phyloP scores from a whole-genome alignment of 23 tunicate species.

The Trididemnum miniatum region DNA sequence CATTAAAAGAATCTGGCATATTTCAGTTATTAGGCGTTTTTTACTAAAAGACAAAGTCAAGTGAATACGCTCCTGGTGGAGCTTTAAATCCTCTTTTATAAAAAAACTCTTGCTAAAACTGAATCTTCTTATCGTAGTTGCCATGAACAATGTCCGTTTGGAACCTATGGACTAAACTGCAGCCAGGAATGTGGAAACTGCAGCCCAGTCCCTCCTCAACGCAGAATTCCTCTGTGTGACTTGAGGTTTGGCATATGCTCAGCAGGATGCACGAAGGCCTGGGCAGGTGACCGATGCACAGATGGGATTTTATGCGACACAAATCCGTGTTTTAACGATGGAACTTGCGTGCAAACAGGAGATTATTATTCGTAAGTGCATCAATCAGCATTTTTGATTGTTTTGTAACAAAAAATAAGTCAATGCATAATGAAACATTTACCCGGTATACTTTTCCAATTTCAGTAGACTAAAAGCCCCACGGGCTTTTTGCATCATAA shows the following conservation, averaged over 20 bases:
- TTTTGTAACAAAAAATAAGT: too few species aligned
- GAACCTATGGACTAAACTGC: slow-evolving; percentile 78
- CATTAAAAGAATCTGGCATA: too few species aligned
- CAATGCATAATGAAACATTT: too few species aligned
- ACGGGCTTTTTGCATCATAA: too few species aligned
- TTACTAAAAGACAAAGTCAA: too few species aligned
- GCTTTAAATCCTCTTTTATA: too few species aligned
- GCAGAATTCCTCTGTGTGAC: slow-evolving; percentile 38
- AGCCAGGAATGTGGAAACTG: slow-evolving; percentile 69
- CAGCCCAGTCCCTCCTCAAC: background rate
- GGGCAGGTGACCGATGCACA: slow-evolving; percentile 72
- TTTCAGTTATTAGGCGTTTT: too few species aligned
- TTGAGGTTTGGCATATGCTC: slow-evolving; percentile 49
- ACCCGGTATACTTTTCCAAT: too few species aligned
- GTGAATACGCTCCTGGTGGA: too few species aligned
- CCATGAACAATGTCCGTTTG: slow-evolving; percentile 56
- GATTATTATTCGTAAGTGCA: slow-evolving; percentile 60
- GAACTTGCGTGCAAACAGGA: slow-evolving; percentile 59
- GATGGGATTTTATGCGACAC: slow-evolving; percentile 63
- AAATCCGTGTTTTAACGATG: slow-evolving; percentile 74
- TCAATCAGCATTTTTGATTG: too few species aligned
- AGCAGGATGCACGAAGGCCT: slow-evolving; percentile 68
- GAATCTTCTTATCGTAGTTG: slow-evolving; percentile 27
- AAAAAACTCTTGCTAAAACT: too few species aligned
- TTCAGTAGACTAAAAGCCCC: too few species aligned